Evolutionary conservation across 2,113 vertebrate species (phyloP).

Genomic region (Pelecanus crispus): DNA sequence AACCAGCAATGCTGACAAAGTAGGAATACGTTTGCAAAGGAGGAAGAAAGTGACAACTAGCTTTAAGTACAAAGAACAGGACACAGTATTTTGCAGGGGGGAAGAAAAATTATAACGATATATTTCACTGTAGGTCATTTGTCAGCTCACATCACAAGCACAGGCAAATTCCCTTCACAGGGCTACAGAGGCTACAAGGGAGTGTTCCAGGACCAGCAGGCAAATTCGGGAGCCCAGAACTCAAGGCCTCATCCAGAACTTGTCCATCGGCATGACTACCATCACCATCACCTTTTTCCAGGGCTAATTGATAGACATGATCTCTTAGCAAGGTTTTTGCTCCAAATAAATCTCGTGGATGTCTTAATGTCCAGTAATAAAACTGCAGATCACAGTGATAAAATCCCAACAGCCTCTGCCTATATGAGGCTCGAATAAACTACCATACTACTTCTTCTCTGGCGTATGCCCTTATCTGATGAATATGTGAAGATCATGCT

Average conservation of each 20-base stretch:
- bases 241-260: not conserved
- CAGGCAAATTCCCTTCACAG: not conserved
- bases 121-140: not conserved
- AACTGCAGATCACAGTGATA: not conserved
- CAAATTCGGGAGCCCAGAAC: not conserved
- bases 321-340: not conserved
- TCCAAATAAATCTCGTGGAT: not conserved
- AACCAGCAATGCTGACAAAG: not conserved
- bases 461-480: not conserved
- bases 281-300: not conserved
- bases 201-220: not conserved
- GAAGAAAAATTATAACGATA: not conserved
- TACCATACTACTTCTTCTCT: not conserved
- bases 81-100: not conserved
- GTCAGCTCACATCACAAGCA: not conserved
- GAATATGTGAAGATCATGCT: not conserved
- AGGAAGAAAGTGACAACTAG: not conserved
- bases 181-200: not conserved
- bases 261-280: not conserved
- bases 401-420: not conserved
- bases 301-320: not conserved
- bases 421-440: not conserved
- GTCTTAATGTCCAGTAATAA: not conserved
- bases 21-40: not conserved
- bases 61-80: not conserved